A percentile compares a stretch with the other conserved stretches of the same genome.
Conservation (phyloP, 2,113 vertebrate genomes). For the Erinaceus europaeus region DNA sequence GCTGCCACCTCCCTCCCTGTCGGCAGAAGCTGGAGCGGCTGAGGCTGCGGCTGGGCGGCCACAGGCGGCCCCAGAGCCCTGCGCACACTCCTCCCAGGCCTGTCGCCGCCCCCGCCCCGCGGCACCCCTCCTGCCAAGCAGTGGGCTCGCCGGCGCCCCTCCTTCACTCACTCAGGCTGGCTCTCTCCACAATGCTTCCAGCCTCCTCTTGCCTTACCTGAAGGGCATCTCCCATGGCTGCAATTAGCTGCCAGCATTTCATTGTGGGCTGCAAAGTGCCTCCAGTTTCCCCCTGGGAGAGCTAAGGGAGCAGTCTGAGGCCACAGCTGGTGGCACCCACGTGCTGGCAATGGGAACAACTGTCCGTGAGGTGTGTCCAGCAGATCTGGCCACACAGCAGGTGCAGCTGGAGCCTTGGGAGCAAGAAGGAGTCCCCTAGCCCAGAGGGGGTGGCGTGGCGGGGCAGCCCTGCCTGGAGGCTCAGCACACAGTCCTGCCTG, state of each 20-base stretch:
- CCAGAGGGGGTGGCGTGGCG: too few relatives aligned
- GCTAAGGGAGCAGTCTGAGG: slow-evolving; percentile 68
- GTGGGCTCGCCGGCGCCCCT: too few relatives aligned
- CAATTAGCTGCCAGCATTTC: slow-evolving; percentile 87
- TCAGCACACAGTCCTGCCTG: not conserved
- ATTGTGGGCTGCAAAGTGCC: slow-evolving; percentile 80
- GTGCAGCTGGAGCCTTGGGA: slow-evolving; percentile 21
- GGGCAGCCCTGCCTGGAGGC: too few relatives aligned
- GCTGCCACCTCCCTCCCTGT: too few relatives aligned
- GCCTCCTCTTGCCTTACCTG: slow-evolving; percentile 81
- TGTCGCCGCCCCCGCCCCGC: too few relatives aligned
- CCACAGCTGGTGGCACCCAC: slow-evolving; percentile 77
- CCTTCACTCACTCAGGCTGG: slow-evolving; percentile 5
- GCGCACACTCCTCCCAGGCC: not conserved
- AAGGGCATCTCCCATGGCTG: slow-evolving; percentile 87
- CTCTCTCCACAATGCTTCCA: too few relatives aligned
- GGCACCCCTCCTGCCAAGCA: not conserved
- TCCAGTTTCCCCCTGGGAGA: slow-evolving; percentile 69
- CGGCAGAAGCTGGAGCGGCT: too few relatives aligned
- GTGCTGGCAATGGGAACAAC: slow-evolving; percentile 84
- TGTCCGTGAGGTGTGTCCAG: slow-evolving; percentile 66
- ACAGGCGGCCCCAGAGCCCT: not conserved
- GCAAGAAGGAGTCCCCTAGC: not conserved
- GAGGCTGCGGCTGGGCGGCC: not conserved
- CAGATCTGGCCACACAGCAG: slow-evolving; percentile 56